Conservation (phyloP, 1,140 invertebrate genomes). For the Tetragonula clypearis region DNA sequence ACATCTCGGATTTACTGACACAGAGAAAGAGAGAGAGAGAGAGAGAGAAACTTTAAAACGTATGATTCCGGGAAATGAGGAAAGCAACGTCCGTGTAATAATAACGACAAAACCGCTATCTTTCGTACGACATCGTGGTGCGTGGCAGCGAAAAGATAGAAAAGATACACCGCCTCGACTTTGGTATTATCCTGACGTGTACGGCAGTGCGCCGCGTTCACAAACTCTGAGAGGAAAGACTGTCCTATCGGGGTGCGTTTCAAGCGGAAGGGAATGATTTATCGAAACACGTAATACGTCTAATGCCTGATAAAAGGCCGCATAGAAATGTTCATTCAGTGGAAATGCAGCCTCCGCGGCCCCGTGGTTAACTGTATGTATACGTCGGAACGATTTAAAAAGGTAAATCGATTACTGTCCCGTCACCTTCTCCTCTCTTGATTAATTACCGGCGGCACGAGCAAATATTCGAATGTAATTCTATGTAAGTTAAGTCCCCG, state of each 20-base stretch:
- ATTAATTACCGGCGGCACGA: conserved; percentile 32
- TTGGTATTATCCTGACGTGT: conserved; percentile 47
- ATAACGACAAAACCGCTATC: conserved; percentile 44
- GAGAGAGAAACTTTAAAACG: background rate
- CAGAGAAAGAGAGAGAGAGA: background rate
- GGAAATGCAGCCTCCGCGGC: conserved; percentile 32
- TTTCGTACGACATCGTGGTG: conserved; percentile 16
- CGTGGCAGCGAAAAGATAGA: conserved; percentile 16
- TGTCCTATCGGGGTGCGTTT: conserved; percentile 43
- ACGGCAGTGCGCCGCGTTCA: conserved; percentile 10
- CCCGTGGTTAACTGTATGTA: conserved; percentile 32
- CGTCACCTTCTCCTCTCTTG: background rate
- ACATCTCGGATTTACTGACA: background rate
- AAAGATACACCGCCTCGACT: conserved; percentile 24
- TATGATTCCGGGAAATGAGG: conserved; percentile 13
- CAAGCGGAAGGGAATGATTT: conserved; percentile 53
- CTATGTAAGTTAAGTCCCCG: conserved; percentile 11
- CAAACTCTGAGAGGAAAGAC: conserved; percentile 6
- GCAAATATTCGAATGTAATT: conserved; percentile 39
- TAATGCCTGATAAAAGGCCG: conserved; percentile 50
- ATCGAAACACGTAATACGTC: conserved; percentile 57
- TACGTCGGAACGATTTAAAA: conserved; percentile 20
- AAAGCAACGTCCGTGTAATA: conserved; percentile 23
- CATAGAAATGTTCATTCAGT: conserved; percentile 51
- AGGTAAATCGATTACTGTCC: conserved; percentile 45